Conservation (phyloP, 1,140 invertebrate genomes). For the Drosophila prosaltans region DNA sequence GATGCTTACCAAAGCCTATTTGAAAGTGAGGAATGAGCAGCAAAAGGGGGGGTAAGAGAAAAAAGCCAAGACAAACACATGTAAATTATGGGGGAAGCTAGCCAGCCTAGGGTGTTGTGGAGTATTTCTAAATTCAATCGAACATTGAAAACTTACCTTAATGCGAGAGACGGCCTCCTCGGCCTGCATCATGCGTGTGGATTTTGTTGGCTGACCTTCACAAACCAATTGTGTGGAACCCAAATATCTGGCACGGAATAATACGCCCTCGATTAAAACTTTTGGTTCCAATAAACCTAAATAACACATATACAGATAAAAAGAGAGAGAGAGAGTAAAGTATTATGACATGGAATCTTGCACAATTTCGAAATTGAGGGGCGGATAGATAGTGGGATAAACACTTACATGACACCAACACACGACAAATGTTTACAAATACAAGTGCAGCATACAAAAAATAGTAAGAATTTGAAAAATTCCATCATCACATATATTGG, state of each 20-base stretch:
- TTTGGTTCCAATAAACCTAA: conserved; percentile 90
- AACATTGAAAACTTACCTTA: conserved; percentile 89
- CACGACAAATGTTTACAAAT: conserved; percentile 6
- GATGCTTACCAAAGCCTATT: conserved; percentile 8
- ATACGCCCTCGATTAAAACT: conserved; percentile 99
- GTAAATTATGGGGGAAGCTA: neutral
- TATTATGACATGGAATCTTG: neutral
- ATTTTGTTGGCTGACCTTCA: conserved; percentile 99
- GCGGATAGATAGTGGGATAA: conserved; percentile 12
- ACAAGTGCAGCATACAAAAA: conserved; percentile 28
- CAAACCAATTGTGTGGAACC: conserved; percentile 99
- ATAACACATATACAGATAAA: conserved; percentile 2
- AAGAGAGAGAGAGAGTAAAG: neutral
- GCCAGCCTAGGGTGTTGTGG: conserved; percentile 6
- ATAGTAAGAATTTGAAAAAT: neutral
- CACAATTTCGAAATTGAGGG: neutral
- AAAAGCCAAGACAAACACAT: neutral
- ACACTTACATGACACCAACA: conserved; percentile 25
- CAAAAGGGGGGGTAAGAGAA: conserved; percentile 21
- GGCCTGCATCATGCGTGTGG: conserved; percentile 99
- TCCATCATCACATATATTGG: neutral
- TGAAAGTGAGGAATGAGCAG: conserved; percentile 12
- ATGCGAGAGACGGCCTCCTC: conserved; percentile 99
- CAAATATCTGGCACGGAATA: conserved; percentile 98
- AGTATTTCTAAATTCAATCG: no score